These are phyloP conservation scores for Exaiptasia diaphana DNA, from an alignment of 64 coral and sea anemone species.

Conservation along the genomic window DNA sequence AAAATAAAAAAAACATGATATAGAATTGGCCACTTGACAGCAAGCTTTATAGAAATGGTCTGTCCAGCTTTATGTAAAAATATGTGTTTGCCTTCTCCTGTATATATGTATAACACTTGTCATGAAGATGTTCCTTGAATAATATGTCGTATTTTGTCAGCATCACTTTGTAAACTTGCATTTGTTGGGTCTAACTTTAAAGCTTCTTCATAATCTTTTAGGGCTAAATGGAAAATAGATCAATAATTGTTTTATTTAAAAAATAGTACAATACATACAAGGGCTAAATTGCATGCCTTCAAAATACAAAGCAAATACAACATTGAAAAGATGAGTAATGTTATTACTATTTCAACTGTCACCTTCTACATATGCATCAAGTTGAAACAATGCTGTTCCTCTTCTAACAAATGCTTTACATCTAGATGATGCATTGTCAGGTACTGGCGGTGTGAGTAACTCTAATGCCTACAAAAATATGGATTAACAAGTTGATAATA, in stretches of 20 bases:
- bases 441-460: slow-evolving; percentile 76
- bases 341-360: neutral
- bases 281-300: neutral
- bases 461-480: slow-evolving; percentile 66
- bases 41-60: too few relatives aligned
- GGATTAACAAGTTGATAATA: neutral
- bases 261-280: too few relatives aligned
- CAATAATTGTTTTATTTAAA: neutral
- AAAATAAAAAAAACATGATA: too few relatives aligned
- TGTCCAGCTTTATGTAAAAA: too few relatives aligned
- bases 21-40: too few relatives aligned
- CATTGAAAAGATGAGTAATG: too few relatives aligned
- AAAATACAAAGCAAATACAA: neutral
- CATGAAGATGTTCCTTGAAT: slow-evolving; percentile 62
- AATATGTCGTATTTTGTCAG: slow-evolving; percentile 69
- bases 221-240: slow-evolving; percentile 46
- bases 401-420: slow-evolving; percentile 87
- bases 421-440: slow-evolving; percentile 78
- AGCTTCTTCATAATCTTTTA: slow-evolving; percentile 85
- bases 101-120: too few relatives aligned
- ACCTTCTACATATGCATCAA: slow-evolving; percentile 77
- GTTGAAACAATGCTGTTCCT: slow-evolving; percentile 74
- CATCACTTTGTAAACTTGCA: slow-evolving; percentile 59
- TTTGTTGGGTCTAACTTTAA: slow-evolving; percentile 79
- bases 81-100: too few relatives aligned